A percentile compares a stretch with the other conserved stretches of the same genome.
Evolutionary conservation across 2,113 vertebrate species (phyloP).

Genomic region (Odobenus rosmarus): DNA sequence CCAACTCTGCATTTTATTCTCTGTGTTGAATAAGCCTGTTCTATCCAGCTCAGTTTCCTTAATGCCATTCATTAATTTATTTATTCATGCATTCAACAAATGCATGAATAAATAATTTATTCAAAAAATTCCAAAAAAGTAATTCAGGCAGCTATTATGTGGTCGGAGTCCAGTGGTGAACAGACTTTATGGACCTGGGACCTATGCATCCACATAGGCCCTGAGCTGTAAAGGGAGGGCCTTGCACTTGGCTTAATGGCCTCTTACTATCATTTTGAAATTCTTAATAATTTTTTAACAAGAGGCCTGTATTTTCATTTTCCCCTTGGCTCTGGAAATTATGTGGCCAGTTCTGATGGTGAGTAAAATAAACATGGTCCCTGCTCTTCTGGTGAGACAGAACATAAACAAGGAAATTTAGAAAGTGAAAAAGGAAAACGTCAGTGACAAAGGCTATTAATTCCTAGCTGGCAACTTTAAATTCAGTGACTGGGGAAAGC

Average conservation of each 20-base stretch:
- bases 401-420: background rate
- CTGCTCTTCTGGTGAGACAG: background rate
- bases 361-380: background rate
- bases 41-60: background rate
- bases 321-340: background rate
- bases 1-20: background rate
- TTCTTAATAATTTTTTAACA: background rate
- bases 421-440: background rate
- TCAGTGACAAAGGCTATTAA: background rate
- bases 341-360: background rate
- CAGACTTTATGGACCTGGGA: background rate
- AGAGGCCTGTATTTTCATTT: background rate
- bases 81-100: background rate
- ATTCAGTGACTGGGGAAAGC: background rate
- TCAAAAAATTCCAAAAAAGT: background rate
- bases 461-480: background rate
- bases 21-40: background rate
- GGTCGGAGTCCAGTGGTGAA: background rate
- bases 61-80: constrained; percentile 16
- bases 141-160: background rate
- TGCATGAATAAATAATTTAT: background rate
- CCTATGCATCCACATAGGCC: background rate
- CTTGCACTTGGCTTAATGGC: background rate
- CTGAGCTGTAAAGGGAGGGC: rapidly evolving
- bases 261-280: background rate